phyloP scores from a whole-genome alignment of 2,113 vertebrate genomes.

The Proterorhinus semilunaris region DNA sequence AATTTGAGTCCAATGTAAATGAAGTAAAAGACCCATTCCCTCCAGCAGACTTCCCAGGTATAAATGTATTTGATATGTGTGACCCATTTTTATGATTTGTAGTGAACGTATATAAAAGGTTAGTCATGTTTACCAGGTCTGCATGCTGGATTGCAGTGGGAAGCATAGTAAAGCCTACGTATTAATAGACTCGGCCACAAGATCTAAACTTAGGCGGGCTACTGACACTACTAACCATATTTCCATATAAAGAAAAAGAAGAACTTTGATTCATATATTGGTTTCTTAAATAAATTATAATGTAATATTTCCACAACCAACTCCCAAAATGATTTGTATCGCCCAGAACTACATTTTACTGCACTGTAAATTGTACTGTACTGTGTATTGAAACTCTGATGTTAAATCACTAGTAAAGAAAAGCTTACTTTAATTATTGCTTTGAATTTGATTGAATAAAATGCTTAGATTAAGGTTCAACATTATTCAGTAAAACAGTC shows the following conservation, averaged over 20 bases:
- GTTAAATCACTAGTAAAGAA: no score
- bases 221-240: slow-evolving; percentile 32
- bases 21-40: slow-evolving; percentile 98
- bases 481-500: not conserved
- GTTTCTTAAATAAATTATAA: not conserved
- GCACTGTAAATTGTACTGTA: no score
- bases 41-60: slow-evolving; percentile 96
- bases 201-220: slow-evolving; percentile 47
- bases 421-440: not conserved
- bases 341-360: not conserved
- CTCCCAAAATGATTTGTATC: not conserved
- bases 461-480: no score
- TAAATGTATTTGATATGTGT: not conserved
- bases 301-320: not conserved
- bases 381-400: no score
- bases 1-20: slow-evolving; percentile 97
- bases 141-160: slow-evolving; percentile 42
- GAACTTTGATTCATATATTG: not conserved
- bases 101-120: slow-evolving; percentile 13
- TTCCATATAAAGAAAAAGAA: slow-evolving; percentile 40
- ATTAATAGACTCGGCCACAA: slow-evolving; percentile 44
- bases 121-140: slow-evolving; percentile 23
- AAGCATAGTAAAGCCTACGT: slow-evolving; percentile 52
- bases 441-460: not conserved
- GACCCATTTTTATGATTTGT: not conserved